Evolutionary conservation across 2,888 invertebrate species (phyloP), one percentile per base, ranked within the genome.

Genomic region (Zootermopsis nevadensis): DNA sequence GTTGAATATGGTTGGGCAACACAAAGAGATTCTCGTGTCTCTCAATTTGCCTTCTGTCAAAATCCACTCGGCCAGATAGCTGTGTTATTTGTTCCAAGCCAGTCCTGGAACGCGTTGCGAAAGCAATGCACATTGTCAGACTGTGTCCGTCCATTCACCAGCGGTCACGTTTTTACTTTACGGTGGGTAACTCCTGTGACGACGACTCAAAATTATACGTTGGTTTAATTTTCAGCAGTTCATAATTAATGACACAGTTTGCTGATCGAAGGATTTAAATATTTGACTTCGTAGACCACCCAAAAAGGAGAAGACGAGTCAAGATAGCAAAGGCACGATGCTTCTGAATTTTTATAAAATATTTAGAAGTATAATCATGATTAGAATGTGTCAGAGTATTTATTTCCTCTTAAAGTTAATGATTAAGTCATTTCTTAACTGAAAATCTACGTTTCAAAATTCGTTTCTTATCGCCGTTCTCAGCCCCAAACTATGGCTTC

Each of bases 221-320:
- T 74, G 38, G 1, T 74, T 74, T 74, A 38, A 74, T 74, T 74
- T 42, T 69, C 69, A 38, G 38, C 38, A 38, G 31, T 74, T 74
- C 42, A n/a, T 74, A 74, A 74, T 42, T 74, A 74, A 74, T 74
- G 74, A 74, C 74, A 38, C 38, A n/a, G 38, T 74, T 74, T 3
- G 74, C 33, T 74, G 74, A 74, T 74, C 35, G 35, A 38, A 74
- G 24, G 38, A 74, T 42, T 74, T 38, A 74, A 74, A 74, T 74
- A 74, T 74, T 74, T 74, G 38, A n/a, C 35, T 74, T 35, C n/a
- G 33, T 6, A 31, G 33, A 69, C 31, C 30, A 35, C 31, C 74
- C 74, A 74, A 22, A n/a, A 38, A 1, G 74, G 10, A 27, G 10
- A 60, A 60, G 15, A 60, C n/a, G 60, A 69, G 69, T 19, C 33